phyloP scores from a whole-genome alignment of 2,888 invertebrate genomes.

The Microctonus aethiopoides region DNA sequence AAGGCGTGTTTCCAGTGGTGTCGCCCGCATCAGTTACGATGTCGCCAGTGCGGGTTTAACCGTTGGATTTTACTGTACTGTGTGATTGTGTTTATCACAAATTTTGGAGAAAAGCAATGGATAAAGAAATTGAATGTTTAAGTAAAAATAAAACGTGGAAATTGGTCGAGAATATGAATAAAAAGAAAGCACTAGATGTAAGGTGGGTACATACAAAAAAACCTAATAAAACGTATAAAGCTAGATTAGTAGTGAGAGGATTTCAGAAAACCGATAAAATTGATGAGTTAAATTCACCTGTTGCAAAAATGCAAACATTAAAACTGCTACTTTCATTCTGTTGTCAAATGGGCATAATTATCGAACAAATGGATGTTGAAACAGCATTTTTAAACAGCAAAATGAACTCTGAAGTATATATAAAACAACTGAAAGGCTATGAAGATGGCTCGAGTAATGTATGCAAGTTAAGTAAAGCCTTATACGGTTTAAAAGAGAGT shows the following conservation, averaged over 20 bases:
- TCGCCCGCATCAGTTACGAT: too few relatives aligned
- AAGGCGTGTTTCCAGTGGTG: too few relatives aligned
- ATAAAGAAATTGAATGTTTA: not conserved
- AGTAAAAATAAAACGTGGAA: conserved; percentile 28
- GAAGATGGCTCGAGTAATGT: not conserved
- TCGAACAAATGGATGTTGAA: conserved; percentile 9
- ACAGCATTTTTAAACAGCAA: not conserved
- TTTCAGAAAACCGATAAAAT: conserved; percentile 13
- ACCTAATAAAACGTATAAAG: conserved; percentile 34
- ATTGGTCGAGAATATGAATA: conserved; percentile 26
- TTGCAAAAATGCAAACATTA: conserved; percentile 1
- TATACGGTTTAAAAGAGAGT: not conserved
- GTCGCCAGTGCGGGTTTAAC: too few relatives aligned
- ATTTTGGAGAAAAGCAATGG: conserved; percentile 15
- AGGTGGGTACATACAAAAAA: conserved; percentile 41
- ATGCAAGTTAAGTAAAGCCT: not conserved
- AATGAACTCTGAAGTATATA: not conserved
- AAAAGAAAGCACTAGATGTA: conserved; percentile 35
- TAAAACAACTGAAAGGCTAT: not conserved
- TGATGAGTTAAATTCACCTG: conserved; percentile 6
- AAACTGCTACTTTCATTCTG: conserved; percentile 34
- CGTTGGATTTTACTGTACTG: too few relatives aligned
- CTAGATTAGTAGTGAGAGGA: conserved; percentile 37
- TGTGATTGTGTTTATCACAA: too few relatives aligned
- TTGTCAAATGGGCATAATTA: conserved; percentile 29